Evolutionary conservation across 2,113 vertebrate species (phyloP), one percentile per base, ranked within the genome.

Genomic region (Elgaria multicarinata): DNA sequence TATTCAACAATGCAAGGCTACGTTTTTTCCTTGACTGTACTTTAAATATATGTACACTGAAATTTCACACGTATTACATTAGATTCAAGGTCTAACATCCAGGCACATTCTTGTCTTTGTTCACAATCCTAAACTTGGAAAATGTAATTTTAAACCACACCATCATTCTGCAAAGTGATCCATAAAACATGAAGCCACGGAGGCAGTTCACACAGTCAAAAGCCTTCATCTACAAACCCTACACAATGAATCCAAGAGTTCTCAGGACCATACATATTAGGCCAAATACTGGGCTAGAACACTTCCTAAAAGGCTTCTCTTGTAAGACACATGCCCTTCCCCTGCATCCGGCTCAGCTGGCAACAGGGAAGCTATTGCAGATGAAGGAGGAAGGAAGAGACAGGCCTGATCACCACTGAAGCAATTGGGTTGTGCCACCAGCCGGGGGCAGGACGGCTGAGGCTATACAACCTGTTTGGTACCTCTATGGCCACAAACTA

Each of bases 41-140:
- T 31, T 83, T 81, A 66, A 89, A 84, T 50, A 55, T 53, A 88
- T 33, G 46, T 67, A 64, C 3, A 66, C 86, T 71, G 28, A 88
- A 42, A 81, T 81, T 88, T 81, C 77, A 67, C 77, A 88, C 46
- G 22, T 72, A 31, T 10, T 18, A 9, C 53, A 42, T 88, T 69
- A 79, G 36, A 76, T 76, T 74, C 39, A 69, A 28, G n/a, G 71
- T 79, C 46, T 69, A 53, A 44, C 44, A 31, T 22, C 31, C 28
- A n/a, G 2, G 44, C 62, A 67, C 39, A 31, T 58, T 6, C 26
- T 76, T 39, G 3, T 31, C 69, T 75, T 76, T 75, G 24, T 33
- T 86, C n/a, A 53, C 3, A 7, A 18, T 50, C 20, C 36, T 20
- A 39, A 31, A 9, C 36, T 71, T 77, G 55, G 26, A 71, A 36